These are phyloP conservation scores for Drosophila melanica DNA, from an alignment of 1,140 invertebrate genomes.

Conservation along the genomic window DNA sequence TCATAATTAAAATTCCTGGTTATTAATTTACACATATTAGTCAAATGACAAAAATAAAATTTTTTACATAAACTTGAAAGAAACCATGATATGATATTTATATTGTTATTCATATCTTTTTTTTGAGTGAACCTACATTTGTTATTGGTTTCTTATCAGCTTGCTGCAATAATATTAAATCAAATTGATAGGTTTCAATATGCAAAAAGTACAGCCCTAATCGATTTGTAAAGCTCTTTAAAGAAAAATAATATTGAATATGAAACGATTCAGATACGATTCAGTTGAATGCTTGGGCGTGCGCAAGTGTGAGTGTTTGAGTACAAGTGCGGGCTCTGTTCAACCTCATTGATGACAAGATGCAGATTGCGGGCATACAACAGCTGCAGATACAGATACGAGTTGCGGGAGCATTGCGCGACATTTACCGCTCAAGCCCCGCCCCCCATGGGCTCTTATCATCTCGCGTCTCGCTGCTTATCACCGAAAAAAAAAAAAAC, in stretches of 20 bases:
- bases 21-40: too few relatives aligned
- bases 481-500: constrained; percentile 6
- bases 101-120: too few relatives aligned
- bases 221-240: constrained; percentile 1
- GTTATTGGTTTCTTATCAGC: too few relatives aligned
- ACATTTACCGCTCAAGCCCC: constrained; percentile 7
- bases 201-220: neutral
- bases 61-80: too few relatives aligned
- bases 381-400: constrained; percentile 34
- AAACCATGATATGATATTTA: too few relatives aligned
- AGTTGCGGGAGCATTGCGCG: constrained; percentile 17
- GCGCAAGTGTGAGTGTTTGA: neutral
- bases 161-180: too few relatives aligned
- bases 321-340: constrained; percentile 5
- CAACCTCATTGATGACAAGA: constrained; percentile 46
- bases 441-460: constrained; percentile 10
- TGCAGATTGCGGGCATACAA: constrained; percentile 38
- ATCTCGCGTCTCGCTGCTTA: constrained; percentile 5
- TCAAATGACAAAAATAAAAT: too few relatives aligned
- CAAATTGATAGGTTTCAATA: neutral
- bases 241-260: neutral
- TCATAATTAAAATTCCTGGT: too few relatives aligned
- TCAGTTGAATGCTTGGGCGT: neutral
- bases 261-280: constrained; percentile 18
- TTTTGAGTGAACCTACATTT: too few relatives aligned